Evolutionary conservation across 2,113 vertebrate species (phyloP).

Genomic region (Leptodactylus fuscus): DNA sequence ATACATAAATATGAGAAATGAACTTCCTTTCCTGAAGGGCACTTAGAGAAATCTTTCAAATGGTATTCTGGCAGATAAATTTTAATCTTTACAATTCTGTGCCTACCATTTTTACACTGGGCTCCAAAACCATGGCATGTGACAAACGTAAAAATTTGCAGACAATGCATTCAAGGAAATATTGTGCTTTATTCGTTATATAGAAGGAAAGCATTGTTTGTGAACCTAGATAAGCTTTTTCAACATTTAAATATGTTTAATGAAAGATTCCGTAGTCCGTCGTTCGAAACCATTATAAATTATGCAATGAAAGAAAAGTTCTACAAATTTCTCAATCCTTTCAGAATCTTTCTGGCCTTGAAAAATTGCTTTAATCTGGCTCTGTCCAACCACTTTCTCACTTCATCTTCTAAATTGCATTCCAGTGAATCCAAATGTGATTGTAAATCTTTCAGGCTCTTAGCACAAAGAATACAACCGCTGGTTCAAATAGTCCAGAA

Average conservation of each 20-base stretch:
- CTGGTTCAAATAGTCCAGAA: conserved; percentile 34
- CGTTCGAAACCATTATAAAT: conserved; percentile 49
- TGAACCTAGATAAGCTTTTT: not conserved
- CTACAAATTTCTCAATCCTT: conserved; percentile 40
- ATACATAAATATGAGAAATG: no score
- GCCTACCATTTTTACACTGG: no score
- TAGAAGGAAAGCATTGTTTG: conserved; percentile 5
- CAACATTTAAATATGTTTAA: conserved; percentile 13
- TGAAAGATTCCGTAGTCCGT: not conserved
- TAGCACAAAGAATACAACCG: conserved; percentile 38
- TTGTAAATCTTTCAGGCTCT: conserved; percentile 55
- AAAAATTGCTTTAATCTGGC: conserved; percentile 59
- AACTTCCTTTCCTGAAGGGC: no score
- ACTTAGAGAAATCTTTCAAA: no score
- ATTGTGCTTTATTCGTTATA: not conserved
- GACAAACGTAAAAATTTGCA: not conserved
- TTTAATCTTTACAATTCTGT: no score
- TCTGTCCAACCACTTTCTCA: conserved; percentile 56
- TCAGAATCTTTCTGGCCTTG: conserved; percentile 46
- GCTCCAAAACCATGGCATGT: not conserved
- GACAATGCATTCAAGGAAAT: not conserved
- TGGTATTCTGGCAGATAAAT: not conserved
- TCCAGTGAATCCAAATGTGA: conserved; percentile 53
- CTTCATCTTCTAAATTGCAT: conserved; percentile 58
- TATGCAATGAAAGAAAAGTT: conserved; percentile 48